phyloP scores from a whole-genome alignment of 2,113 vertebrate genomes.

The Tychaedon coryphoeus region DNA sequence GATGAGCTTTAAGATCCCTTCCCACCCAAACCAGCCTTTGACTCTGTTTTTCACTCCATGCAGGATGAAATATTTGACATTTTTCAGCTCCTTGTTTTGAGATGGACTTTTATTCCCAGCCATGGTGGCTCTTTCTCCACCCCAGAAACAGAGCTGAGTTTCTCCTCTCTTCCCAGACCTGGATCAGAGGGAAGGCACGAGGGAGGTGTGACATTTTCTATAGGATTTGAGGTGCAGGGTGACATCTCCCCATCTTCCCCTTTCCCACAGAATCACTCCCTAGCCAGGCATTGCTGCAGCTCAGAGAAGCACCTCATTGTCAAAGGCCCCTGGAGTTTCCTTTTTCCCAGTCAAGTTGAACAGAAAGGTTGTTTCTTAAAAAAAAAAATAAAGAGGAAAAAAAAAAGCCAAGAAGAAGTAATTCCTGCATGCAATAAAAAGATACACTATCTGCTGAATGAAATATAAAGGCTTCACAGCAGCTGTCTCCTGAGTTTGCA shows the following conservation, averaged over 20 bases:
- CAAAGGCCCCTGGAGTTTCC: constrained; percentile 27
- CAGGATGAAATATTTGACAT: not conserved
- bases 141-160: not conserved
- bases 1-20: fast-evolving
- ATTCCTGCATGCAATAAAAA: constrained; percentile 75
- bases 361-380: constrained; percentile 40
- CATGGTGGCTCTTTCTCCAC: fast-evolving
- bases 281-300: not conserved
- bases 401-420: constrained; percentile 40
- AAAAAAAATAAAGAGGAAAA: not conserved
- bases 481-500: constrained; percentile 78
- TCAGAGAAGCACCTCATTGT: not conserved
- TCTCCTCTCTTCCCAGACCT: not conserved
- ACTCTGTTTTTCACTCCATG: not conserved
- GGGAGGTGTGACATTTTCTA: not conserved
- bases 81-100: not conserved
- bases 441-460: constrained; percentile 77
- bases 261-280: not conserved
- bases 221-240: not conserved
- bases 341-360: not conserved
- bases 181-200: fast-evolving
- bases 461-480: constrained; percentile 79
- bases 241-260: not conserved
- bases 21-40: not conserved
- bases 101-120: not conserved